Evolutionary conservation across 2,888 invertebrate species (phyloP), one percentile per base, ranked within the genome.

Genomic region (Trichopria drosophilae): DNA sequence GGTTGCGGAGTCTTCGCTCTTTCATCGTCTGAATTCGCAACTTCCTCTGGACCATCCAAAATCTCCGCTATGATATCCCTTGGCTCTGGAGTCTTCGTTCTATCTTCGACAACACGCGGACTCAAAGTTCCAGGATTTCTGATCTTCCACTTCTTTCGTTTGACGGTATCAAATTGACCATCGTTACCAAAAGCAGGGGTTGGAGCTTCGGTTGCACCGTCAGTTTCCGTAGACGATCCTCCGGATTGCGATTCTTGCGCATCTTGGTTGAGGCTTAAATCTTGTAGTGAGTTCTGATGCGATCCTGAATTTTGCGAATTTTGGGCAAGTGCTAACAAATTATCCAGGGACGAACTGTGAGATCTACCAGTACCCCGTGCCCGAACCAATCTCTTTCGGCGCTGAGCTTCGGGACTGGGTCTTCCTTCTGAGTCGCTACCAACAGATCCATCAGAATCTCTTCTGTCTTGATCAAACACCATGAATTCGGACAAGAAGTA

Each of bases 341-440:
- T 91, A 63, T 91, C 91, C 39, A 90, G 75, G 0, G 90, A 90
- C 0, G 87, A 88, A 48, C 88, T 88, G 72, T 90, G 90, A 10
- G 89, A 90, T 39, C 91, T 79, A 0, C 89, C 90, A 0, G 90
- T 88, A 4, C 90, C 91, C 32, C 92, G 80, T 4, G 91, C 89
- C 10, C 91, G 81, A 1, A 91, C 90, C 50, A 90, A 75, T 26
- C 87, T 81, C 69, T 93, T 92, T 51, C 90, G 80, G 6, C 91
- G 78, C 70, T 92, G 91, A 0, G 73, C 74, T 68, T 91, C 91
- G 0, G 92, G 92, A 74, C 91, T 92, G 3, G 90, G 91, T 60
- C 85, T 83, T 1, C 92, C 92, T 70, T 93, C 93, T 68, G 91
- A 91, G 66, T 93, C 92, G 76, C 92, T 92, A 5, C 93, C 93